Evolutionary conservation across 2,888 invertebrate species (phyloP), one percentile per base, ranked within the genome.

Genomic region (Meteorus cinctellus): DNA sequence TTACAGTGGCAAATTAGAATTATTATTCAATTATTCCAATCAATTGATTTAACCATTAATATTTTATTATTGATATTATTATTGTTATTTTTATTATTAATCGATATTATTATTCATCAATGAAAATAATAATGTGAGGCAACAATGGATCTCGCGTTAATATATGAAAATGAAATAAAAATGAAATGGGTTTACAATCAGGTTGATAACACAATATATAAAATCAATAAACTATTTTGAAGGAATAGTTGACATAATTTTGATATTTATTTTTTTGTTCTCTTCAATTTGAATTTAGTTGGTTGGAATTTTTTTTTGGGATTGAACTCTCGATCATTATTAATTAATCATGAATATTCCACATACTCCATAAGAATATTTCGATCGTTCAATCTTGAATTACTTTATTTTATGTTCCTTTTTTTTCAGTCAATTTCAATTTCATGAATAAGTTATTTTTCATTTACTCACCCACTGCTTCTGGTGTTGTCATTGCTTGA

Each of bases 401-500:
- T 16, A 59, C 29, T 34, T 79, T 81, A 79, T 81, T 79, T 72
- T 67, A 69, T 76, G 70, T 77, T 80, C 77, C 73, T 72, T 67
- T 45, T 65, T 75, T 78, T n/a, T 34, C 8, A 12, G 41, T 41
- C 12, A 41, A 41, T 41, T 41, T 10, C 12, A 12, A 41, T 41
- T 41, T 12, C 12, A 41, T 41, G 41, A 12, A 41, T 41, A 2
- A 2, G 8, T 8, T 12, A 12, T 41, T 24, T 41, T 14, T 51
- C 24, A 41, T 60, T 12, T n/a, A 91, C 92, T 92, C 90, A 93
- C 93, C 93, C 89, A 92, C 91, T 86, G 91, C 91, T 85, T 94
- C 93, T 75, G 93, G 93, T 78, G 93, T 92, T 80, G 95, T 95
- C 95, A 95, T 95, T 70, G 94, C 94, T 90, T 96, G 95, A 74